phyloP scores from a whole-genome alignment of 2,888 invertebrate species.

The Himalopsyche japonica region DNA sequence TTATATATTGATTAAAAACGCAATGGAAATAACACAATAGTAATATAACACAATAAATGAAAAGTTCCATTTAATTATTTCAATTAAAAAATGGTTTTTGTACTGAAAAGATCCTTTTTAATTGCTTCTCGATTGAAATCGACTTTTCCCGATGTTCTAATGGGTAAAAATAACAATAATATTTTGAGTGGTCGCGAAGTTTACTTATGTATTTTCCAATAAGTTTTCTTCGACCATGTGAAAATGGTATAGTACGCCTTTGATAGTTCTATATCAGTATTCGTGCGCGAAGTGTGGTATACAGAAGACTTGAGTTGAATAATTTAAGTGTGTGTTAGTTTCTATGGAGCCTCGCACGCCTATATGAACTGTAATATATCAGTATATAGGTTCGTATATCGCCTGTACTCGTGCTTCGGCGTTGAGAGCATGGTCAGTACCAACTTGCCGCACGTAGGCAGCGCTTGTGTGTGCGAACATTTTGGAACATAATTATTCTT shows the following conservation, averaged over 20 bases:
- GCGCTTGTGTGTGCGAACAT: constrained; percentile 11
- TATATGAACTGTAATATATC: constrained; percentile 2
- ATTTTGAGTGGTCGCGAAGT: no score
- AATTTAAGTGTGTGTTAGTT: constrained; percentile 1
- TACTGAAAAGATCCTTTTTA: no score
- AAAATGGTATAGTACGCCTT: background rate
- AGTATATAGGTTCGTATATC: constrained; percentile 13
- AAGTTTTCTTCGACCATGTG: background rate
- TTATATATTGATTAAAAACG: no score
- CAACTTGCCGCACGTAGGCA: constrained; percentile 22
- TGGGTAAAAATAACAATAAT: no score
- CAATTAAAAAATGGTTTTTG: no score
- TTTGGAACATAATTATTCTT: constrained; percentile 15
- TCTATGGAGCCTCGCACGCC: background rate
- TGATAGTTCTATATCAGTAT: background rate
- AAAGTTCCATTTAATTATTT: no score
- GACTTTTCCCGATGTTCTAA: no score
- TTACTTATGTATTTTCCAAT: no score
- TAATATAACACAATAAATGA: no score
- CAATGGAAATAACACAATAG: no score
- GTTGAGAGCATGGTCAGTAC: constrained; percentile 20
- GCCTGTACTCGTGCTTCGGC: background rate
- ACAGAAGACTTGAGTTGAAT: background rate
- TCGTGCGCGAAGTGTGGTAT: background rate
- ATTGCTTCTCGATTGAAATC: no score